A percentile compares a stretch with the other conserved stretches of the same genome.
Evolutionary conservation across 2,797 vertebrate genomes (phyloP).

Genomic region (Hipposideros larvatus): DNA sequence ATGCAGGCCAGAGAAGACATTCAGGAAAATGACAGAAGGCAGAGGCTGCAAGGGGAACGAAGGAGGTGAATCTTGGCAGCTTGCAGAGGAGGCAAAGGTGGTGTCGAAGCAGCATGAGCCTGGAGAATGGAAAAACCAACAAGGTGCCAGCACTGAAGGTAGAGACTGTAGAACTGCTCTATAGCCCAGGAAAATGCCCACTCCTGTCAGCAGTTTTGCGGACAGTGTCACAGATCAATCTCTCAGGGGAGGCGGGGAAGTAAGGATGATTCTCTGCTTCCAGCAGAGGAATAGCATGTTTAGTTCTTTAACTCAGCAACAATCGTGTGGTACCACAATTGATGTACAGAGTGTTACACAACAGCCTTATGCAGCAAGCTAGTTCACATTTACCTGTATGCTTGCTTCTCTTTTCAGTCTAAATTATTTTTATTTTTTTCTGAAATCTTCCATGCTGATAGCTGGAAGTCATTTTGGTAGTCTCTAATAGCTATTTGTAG

Average conservation of each 20-base stretch:
- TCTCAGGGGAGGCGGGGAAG: rapidly evolving
- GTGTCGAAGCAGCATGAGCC: neutral
- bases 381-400: neutral
- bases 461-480: neutral
- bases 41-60: neutral
- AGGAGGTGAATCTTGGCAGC: rapidly evolving
- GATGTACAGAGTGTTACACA: neutral
- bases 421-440: neutral
- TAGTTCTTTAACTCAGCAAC: neutral
- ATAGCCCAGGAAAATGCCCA: neutral
- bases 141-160: neutral
- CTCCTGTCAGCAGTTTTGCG: neutral
- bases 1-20: neutral
- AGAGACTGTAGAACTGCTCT: neutral
- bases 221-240: too few species aligned
- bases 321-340: rapidly evolving
- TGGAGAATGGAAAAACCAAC: neutral
- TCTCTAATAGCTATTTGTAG: neutral
- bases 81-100: too few species aligned
- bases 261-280: neutral
- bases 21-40: neutral
- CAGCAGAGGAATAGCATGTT: neutral
- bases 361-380: neutral
- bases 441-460: neutral
- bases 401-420: neutral